Evolutionary conservation across 2,113 vertebrate species (phyloP).

Genomic region (Myotis davidii): DNA sequence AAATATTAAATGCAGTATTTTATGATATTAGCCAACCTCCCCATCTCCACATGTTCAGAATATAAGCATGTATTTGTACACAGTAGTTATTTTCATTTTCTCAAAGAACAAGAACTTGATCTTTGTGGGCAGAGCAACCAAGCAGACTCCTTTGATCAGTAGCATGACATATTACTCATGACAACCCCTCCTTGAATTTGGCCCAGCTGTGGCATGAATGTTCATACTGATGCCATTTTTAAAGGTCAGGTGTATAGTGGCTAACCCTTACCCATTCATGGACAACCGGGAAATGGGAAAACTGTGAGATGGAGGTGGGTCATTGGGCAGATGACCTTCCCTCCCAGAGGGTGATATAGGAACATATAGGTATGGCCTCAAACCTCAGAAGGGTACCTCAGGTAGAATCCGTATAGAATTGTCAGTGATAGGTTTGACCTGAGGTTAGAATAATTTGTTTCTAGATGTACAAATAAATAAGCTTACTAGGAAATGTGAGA

Average conservation of each 20-base stretch:
- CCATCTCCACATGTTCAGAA: neutral
- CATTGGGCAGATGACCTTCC: neutral
- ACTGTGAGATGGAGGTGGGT: neutral
- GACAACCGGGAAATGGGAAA: neutral
- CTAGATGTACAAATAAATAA: neutral
- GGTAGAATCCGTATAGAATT: neutral
- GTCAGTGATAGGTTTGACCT: neutral
- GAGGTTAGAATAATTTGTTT: neutral
- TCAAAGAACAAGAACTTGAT: slow-evolving; percentile 26
- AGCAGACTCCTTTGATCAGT: neutral
- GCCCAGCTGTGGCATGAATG: neutral
- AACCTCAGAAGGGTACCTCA: neutral
- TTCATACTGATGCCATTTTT: neutral
- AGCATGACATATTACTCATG: neutral
- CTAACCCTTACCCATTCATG: neutral
- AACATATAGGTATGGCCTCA: neutral
- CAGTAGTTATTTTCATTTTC: neutral
- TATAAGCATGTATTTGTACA: neutral
- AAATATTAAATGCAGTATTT: slow-evolving; percentile 37
- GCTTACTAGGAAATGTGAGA: neutral
- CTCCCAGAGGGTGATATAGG: neutral
- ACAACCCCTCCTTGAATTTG: neutral
- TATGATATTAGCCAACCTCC: neutral
- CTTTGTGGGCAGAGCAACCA: neutral
- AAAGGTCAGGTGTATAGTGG: neutral